Evolutionary conservation across 37 sponge, comb jelly and placozoan genomes (phyloP), one percentile per base, ranked within the genome.

Genomic region (Amphimedon queenslandica): DNA sequence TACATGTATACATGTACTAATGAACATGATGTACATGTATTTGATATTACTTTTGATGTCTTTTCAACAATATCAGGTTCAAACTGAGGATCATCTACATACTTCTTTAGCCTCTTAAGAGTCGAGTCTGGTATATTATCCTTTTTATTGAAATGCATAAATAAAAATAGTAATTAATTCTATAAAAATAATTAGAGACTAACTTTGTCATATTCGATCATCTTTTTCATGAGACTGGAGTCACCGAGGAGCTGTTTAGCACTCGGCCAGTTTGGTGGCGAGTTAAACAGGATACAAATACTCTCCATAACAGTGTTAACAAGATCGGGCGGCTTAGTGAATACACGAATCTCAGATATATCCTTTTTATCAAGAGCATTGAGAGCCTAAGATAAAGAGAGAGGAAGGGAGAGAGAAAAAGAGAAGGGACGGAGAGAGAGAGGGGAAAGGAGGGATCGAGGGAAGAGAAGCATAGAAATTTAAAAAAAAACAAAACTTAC

Each of bases 81-180:
- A 81, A 99, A 99, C 66, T 90, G 92, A 16, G 96, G 96, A 72
- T 99, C 95, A 51, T 99, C 99, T 56, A 99, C 85, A 81, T 99
- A 99, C 81, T 92, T 94, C 87, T 99, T 94, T 38, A 99, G 87
- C 71, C 94, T 99, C 77, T 84, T 90, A 64, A 95, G 78, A 24
- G 77, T 71, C 34, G 80, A 70, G 4, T 99, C 99, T 23, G 96
- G 74, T 31, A 99, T 99, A 65, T 99, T 99, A 47, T 92, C 89
- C 89, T 91, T 41, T 28, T 41, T 3, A 25, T 24, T 6, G 4
- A 40, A 11, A 70, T 42, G 36, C 25, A 42, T 29, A 70, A 25
- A 37, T 39, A 70, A 5, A 24, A 24, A 70, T 21, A 67, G 11
- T 6, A 27, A 21, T 8, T 24, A 27, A 29, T 47, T 18, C 51